A percentile compares a stretch with the other conserved stretches of the same genome.
phyloP scores from a whole-genome alignment of 2,888 invertebrate genomes.

The Tetrapedia diversipes region DNA sequence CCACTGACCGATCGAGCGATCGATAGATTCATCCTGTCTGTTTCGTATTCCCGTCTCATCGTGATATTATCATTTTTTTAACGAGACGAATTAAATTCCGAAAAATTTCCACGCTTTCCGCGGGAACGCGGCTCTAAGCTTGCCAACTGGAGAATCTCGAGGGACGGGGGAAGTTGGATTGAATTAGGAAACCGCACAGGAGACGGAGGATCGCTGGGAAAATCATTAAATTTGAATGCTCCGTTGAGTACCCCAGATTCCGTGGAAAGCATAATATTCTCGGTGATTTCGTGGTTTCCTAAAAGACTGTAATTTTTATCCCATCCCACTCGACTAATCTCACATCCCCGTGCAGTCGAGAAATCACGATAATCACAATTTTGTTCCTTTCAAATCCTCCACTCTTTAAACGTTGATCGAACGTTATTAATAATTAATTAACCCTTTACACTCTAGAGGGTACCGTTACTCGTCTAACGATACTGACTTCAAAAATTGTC shows the following conservation, averaged over 20 bases:
- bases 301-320: slow-evolving; percentile 9
- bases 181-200: slow-evolving; percentile 34
- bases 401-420: no score
- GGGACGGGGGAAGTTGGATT: slow-evolving; percentile 16
- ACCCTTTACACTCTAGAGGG: no score
- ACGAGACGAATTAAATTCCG: background rate
- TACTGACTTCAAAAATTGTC: no score
- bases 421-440: no score
- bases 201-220: slow-evolving; percentile 15
- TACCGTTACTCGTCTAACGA: no score
- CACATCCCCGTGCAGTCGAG: no score
- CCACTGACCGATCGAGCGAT: no score
- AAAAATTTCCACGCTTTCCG: background rate
- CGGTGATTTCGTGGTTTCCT: background rate
- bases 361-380: background rate
- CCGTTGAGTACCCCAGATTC: slow-evolving; percentile 25
- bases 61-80: no score
- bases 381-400: no score
- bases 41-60: background rate
- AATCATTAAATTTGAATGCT: slow-evolving; percentile 40
- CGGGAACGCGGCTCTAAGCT: slow-evolving; percentile 1
- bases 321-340: background rate
- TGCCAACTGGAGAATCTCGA: background rate
- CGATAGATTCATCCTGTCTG: no score
- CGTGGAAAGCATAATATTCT: slow-evolving; percentile 23